These are phyloP conservation scores for Ispidina lecontei DNA, from an alignment of 2,797 vertebrate genomes.

Conservation along the genomic window DNA sequence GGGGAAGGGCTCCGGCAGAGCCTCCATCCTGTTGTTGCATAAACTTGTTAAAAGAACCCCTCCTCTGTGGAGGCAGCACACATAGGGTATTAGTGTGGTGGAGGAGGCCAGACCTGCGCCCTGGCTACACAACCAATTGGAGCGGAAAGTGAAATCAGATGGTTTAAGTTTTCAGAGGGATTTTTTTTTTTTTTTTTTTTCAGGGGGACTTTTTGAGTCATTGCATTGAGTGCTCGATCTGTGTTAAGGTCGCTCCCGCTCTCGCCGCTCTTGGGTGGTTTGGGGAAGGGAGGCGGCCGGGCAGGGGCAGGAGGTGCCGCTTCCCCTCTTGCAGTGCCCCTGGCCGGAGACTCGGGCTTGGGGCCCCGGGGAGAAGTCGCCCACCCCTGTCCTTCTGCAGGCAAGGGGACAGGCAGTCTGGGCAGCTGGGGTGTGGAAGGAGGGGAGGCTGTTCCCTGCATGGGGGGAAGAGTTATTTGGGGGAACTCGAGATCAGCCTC, in stretches of 20 bases:
- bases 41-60: slow-evolving; percentile 77
- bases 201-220: slow-evolving; percentile 58
- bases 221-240: slow-evolving; percentile 31
- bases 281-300: neutral
- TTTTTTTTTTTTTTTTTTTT: slow-evolving; percentile 10
- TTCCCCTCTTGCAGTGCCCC: neutral
- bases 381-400: neutral
- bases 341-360: neutral
- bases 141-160: slow-evolving; percentile 67
- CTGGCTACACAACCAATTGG: slow-evolving; percentile 62
- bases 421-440: accelerated
- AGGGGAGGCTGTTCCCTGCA: neutral
- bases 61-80: slow-evolving; percentile 66
- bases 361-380: neutral
- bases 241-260: slow-evolving; percentile 64
- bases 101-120: slow-evolving; percentile 59
- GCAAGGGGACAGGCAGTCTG: neutral
- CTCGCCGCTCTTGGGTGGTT: slow-evolving; percentile 25
- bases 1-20: slow-evolving; percentile 76
- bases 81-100: slow-evolving; percentile 55
- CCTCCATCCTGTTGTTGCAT: slow-evolving; percentile 81
- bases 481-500: neutral
- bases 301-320: neutral
- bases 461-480: neutral
- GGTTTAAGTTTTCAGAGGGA: slow-evolving; percentile 68